Evolutionary conservation across 2,888 invertebrate species (phyloP).

Genomic region (Belgica antarctica): DNA sequence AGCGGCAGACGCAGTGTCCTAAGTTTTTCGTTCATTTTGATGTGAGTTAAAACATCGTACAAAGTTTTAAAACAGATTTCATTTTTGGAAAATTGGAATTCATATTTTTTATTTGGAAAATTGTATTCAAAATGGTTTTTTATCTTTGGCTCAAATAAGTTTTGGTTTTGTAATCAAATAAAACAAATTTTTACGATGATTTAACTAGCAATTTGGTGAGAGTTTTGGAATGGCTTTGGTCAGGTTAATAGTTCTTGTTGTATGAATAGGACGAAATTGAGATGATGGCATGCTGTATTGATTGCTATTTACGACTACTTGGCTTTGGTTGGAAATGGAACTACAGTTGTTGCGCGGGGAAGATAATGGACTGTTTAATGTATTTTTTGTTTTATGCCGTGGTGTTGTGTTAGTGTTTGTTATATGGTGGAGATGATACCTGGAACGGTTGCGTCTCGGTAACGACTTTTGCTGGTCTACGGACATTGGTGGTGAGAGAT

Average conservation of each 20-base stretch:
- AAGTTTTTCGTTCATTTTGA: slow-evolving; percentile 30
- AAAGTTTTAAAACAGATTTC: background rate
- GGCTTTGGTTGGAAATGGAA: background rate
- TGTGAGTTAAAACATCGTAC: background rate
- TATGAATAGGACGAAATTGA: slow-evolving; percentile 56
- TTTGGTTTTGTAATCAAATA: background rate
- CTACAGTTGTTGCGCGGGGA: slow-evolving; percentile 53
- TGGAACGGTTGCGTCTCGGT: slow-evolving; percentile 68
- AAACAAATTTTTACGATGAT: background rate
- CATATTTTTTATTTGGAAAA: slow-evolving; percentile 1
- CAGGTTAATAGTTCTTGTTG: slow-evolving; percentile 47
- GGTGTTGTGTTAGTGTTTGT: slow-evolving; percentile 58
- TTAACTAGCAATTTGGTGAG: background rate
- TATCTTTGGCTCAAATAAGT: slow-evolving; percentile 3
- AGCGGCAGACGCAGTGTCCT: slow-evolving; percentile 63
- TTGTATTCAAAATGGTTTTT: background rate
- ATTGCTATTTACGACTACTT: slow-evolving; percentile 11
- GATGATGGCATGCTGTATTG: slow-evolving; percentile 52
- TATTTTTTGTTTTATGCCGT: slow-evolving; percentile 50
- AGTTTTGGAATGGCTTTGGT: slow-evolving; percentile 22
- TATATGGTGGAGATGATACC: slow-evolving; percentile 59
- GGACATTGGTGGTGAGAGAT: slow-evolving; percentile 74
- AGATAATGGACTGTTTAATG: slow-evolving; percentile 49
- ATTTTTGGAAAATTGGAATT: background rate
- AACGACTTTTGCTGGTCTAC: slow-evolving; percentile 75